Evolutionary conservation across 2,888 invertebrate species (phyloP), one percentile per base, ranked within the genome.

Genomic region (Gisinianus flammeolus): DNA sequence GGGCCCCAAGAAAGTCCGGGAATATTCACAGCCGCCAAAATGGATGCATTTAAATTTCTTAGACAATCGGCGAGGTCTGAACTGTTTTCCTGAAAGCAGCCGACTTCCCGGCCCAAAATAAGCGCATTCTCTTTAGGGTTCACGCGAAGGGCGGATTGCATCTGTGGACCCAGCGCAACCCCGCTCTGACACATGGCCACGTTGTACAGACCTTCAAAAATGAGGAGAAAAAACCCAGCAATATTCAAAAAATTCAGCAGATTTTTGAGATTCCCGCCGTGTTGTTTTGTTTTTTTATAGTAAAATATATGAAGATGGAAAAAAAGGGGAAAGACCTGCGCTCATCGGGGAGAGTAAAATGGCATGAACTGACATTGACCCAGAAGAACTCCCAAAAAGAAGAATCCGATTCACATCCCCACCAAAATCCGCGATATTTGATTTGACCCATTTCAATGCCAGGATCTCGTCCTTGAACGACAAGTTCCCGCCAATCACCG

Each of bases 291-390:
- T n/a, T n/a, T n/a, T n/a, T n/a, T n/a, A n/a, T n/a, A n/a, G n/a
- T n/a, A n/a, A n/a, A n/a, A n/a, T n/a, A n/a, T n/a, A n/a, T n/a
- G n/a, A n/a, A n/a, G n/a, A n/a, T n/a, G n/a, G n/a, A 44, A 44
- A 44, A 44, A 10, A 44, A 10, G 16, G 6, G 16, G 6, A 44
- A 44, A 4, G 10, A 77, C 80, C 80, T 67, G 69, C 58, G 31
- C 33, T 64, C 78, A 78, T 77, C 6, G 78, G 75, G 2, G 80
- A 78, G 16, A 80, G 19, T 19, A 80, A 8, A n/a, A 75, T 76
- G 0, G 75, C 24, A 58, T 67, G 54, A 26, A 79, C 76, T 10
- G 64, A 70, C 22, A 79, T 62, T 2, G 56, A 71, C 10, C 80
- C 80, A 24, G 74, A 68, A 24, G 71, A 68, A 58, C 44, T 69